Evolutionary conservation across 2,888 invertebrate genomes (phyloP).

Genomic region (Yponomeuta evonymella): DNA sequence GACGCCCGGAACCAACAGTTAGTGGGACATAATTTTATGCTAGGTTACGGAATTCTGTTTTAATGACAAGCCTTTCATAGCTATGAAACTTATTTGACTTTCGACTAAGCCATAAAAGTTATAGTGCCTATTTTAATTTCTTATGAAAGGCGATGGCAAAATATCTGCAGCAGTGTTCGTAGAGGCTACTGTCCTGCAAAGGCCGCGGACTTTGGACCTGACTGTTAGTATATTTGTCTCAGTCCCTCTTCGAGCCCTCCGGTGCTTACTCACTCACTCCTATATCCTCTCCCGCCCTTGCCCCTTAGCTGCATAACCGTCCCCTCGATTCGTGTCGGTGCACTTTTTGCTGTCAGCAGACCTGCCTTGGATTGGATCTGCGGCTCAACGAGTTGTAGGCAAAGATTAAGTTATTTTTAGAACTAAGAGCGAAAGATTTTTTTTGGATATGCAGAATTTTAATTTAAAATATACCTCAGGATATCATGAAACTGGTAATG

Average conservation of each 20-base stretch:
- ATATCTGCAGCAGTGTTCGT: not conserved
- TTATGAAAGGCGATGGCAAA: constrained; percentile 5
- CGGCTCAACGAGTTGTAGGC: constrained; percentile 17
- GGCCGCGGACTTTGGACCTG: constrained; percentile 63
- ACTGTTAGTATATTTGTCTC: constrained; percentile 58
- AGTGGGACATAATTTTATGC: constrained; percentile 30
- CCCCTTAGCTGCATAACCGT: constrained; percentile 49
- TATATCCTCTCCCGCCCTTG: constrained; percentile 22
- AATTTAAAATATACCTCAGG: not conserved
- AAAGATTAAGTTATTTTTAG: not conserved
- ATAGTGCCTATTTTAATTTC: not conserved
- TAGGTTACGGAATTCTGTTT: not conserved
- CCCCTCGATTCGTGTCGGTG: constrained; percentile 50
- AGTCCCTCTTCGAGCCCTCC: constrained; percentile 22
- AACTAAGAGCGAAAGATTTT: not conserved
- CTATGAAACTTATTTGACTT: constrained; percentile 15
- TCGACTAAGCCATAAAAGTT: not conserved
- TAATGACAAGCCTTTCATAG: not conserved
- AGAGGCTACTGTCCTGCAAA: constrained; percentile 53
- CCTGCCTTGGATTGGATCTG: constrained; percentile 23
- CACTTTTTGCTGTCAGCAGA: constrained; percentile 45
- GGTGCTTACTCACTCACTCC: constrained; percentile 12
- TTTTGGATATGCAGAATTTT: not conserved
- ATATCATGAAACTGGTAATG: not conserved
- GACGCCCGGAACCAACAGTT: constrained; percentile 41